phyloP scores from a whole-genome alignment of 2,888 invertebrate species.

The Drepanosiphum platanoidis region DNA sequence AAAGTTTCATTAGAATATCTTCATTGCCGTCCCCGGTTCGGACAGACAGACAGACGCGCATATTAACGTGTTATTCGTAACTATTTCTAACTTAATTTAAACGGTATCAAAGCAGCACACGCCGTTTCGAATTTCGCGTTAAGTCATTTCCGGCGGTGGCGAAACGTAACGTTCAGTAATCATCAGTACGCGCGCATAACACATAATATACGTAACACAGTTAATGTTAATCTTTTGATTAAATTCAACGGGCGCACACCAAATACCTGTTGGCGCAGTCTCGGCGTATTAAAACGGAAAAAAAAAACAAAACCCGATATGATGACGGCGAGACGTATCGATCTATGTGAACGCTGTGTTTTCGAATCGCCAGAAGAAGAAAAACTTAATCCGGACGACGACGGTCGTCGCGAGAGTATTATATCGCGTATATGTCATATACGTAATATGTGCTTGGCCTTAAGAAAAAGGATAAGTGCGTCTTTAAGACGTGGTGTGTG shows the following conservation, averaged over 20 bases:
- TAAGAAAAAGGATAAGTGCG: neutral
- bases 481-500: neutral
- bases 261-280: too few species aligned
- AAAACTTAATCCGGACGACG: neutral
- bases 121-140: neutral
- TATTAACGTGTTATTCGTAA: constrained; percentile 14
- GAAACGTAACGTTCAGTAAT: neutral
- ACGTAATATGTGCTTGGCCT: neutral
- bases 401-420: neutral
- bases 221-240: neutral
- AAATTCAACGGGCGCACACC: too few species aligned
- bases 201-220: too few species aligned
- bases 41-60: neutral
- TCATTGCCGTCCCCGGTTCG: neutral
- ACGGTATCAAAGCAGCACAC: neutral
- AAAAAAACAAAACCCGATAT: too few species aligned
- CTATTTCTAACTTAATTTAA: constrained; percentile 6
- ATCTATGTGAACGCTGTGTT: too few species aligned
- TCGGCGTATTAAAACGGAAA: too few species aligned
- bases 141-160: neutral
- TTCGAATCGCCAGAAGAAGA: neutral
- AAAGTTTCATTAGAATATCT: constrained; percentile 21
- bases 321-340: too few species aligned
- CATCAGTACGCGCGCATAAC: too few species aligned
- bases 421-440: neutral